Percentiles rank a stretch among this genome's conserved stretches.
Conservation (phyloP, 2,113 vertebrate genomes). For the Turnix velox region DNA sequence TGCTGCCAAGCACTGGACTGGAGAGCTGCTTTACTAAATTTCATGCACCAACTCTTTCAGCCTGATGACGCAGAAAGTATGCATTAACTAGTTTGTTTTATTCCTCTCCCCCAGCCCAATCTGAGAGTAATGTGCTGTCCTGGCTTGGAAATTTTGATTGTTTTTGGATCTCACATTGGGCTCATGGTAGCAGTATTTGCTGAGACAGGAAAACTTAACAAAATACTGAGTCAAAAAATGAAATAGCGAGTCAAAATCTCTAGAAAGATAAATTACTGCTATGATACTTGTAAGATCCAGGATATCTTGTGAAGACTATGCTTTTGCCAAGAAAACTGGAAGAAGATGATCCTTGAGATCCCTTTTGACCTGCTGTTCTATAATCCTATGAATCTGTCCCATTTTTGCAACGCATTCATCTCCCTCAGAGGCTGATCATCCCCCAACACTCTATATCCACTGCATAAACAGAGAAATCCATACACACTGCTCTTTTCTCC, state of each 20-base stretch:
- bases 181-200: background rate
- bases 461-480: background rate
- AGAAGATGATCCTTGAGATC: background rate
- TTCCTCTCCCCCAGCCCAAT: background rate
- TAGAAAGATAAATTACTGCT: background rate
- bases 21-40: conserved; percentile 32
- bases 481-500: background rate
- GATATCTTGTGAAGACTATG: background rate
- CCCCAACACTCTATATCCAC: background rate
- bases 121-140: background rate
- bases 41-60: conserved; percentile 15
- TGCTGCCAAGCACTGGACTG: conserved; percentile 51
- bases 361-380: background rate
- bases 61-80: background rate
- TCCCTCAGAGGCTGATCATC: background rate
- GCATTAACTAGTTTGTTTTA: conserved; percentile 9
- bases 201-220: background rate
- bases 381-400: background rate
- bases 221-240: too few relatives aligned
- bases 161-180: background rate
- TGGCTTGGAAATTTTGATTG: background rate
- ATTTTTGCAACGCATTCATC: background rate
- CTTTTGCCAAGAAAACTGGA: background rate
- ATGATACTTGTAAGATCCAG: background rate
- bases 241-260: background rate